Conservation (phyloP, 1,140 invertebrate genomes). For the Subanguina moxae region DNA sequence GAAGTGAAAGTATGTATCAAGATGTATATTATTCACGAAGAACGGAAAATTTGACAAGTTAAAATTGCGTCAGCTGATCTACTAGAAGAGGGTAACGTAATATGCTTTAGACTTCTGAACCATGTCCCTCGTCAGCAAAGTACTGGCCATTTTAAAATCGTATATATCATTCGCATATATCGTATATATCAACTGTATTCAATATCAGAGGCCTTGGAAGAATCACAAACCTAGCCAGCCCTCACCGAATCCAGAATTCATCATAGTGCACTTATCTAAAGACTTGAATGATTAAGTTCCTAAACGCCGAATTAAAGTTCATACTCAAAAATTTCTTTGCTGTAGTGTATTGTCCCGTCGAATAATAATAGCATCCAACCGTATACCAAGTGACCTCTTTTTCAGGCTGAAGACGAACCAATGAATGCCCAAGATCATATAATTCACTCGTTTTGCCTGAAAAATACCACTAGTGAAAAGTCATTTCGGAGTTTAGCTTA, state of each 20-base stretch:
- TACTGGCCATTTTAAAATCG: no score
- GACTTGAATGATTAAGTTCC: background rate
- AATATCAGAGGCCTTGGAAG: background rate
- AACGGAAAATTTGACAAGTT: no score
- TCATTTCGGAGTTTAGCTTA: background rate
- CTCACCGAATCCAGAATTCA: slow-evolving; percentile 49
- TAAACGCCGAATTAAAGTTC: slow-evolving; percentile 8
- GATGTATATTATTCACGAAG: no score
- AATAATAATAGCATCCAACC: slow-evolving; percentile 48
- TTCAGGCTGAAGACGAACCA: slow-evolving; percentile 46
- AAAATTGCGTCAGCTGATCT: no score
- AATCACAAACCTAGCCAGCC: slow-evolving; percentile 34
- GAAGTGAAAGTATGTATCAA: no score
- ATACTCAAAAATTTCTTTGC: slow-evolving; percentile 50
- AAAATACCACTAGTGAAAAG: no score
- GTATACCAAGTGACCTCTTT: slow-evolving; percentile 25
- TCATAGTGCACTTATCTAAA: slow-evolving; percentile 49
- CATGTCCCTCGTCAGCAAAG: no score
- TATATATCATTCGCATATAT: no score
- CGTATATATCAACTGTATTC: no score
- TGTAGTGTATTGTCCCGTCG: slow-evolving; percentile 34
- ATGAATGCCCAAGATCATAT: slow-evolving; percentile 32
- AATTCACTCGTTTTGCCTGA: slow-evolving; percentile 28
- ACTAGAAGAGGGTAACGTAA: no score
- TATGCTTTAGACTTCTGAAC: no score